phyloP scores from a whole-genome alignment of 30 jellyfish, hydroid and myxozoan species.

The Sanderia malayensis region DNA sequence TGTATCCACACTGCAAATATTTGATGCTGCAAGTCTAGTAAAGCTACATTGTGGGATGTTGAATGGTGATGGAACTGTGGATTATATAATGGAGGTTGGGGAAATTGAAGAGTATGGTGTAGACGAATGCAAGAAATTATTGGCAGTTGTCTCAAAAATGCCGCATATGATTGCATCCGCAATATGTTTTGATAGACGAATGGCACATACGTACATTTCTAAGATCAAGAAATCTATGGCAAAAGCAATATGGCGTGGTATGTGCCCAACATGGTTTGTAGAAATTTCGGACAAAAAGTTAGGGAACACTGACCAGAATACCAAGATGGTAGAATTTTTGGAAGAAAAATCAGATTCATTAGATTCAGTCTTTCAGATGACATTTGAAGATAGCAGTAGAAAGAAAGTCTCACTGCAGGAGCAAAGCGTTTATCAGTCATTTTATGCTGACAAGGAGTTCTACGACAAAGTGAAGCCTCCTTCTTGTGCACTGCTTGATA shows the following conservation, averaged over 20 bases:
- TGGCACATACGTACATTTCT: constrained; percentile 22
- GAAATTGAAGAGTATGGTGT: constrained; percentile 30
- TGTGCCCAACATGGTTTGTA: constrained; percentile 44
- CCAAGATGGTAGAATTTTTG: constrained; percentile 3
- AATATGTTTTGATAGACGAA: constrained; percentile 34
- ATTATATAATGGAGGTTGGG: not conserved
- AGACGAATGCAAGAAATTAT: constrained; percentile 25
- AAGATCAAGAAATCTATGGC: constrained; percentile 15
- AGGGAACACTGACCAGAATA: not conserved
- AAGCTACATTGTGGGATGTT: constrained; percentile 38
- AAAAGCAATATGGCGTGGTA: constrained; percentile 31
- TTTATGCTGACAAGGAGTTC: constrained; percentile 10
- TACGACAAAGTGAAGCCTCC: constrained; percentile 1
- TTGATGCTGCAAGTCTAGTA: constrained; percentile 48
- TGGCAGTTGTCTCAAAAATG: constrained; percentile 11
- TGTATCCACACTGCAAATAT: constrained; percentile 12
- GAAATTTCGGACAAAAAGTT: not conserved
- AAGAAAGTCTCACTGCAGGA: not conserved
- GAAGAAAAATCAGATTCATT: constrained; percentile 1
- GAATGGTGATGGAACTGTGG: not conserved
- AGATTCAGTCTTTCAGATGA: constrained; percentile 2
- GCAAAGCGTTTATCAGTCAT: constrained; percentile 6
- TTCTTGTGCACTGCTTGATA: constrained; percentile 8
- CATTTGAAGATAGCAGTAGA: not conserved
- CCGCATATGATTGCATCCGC: constrained; percentile 21